Base-by-base conservation (phyloP, 2,888 invertebrate genomes). In the Amitus sp. region DNA sequence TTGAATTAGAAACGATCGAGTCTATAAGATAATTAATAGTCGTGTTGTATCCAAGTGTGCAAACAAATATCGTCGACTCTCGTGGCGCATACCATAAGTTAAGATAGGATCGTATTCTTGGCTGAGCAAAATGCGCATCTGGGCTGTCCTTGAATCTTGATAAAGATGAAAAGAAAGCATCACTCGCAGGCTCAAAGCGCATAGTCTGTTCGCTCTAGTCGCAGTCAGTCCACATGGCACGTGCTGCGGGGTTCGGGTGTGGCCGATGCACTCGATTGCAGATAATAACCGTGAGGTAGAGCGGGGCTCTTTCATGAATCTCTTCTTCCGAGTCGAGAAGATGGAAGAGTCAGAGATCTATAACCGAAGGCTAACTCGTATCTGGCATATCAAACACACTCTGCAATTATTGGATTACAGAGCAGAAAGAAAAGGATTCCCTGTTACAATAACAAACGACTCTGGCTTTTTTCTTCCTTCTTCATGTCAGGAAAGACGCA, bases 191-290 rank as follows among this genome's bases (percentile, higher is more conserved):
- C 53, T 61, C 49, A 50, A 54, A 57, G 39, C 57, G 3, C 12
- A 39, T 17, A n/a, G 15, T 15, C 13, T 39, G 62, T 28, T 42
- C 52, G n/a, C 48, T 51, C 47, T 56, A n/a, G n/a, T n/a, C n/a
- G 52, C 57, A 49, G 61, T 33, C 53, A 40, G 49, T 47, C 45
- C 39, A 56, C 56, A 43, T 55, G 59, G 67, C 65, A 58, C 65
- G 61, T 61, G 61, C 72, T 69, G 56, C 67, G 66, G 73, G 73
- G 68, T 56, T 54, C 71, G 73, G 71, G 72, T 71, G 73, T 73
- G 74, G 71, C 57, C 69, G 63, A 56, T 49, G 52, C n/a, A n/a
- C 46, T 46, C 62, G 71, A 73, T 72, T 66, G 56, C 63, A 61
- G 70, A 74, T 74, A 74, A 73, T 70, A 68, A 66, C 66, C 68